A percentile compares a stretch with the other conserved stretches of the same genome.
Conservation (phyloP, 2,113 vertebrate genomes). For the Eclectus roratus region DNA sequence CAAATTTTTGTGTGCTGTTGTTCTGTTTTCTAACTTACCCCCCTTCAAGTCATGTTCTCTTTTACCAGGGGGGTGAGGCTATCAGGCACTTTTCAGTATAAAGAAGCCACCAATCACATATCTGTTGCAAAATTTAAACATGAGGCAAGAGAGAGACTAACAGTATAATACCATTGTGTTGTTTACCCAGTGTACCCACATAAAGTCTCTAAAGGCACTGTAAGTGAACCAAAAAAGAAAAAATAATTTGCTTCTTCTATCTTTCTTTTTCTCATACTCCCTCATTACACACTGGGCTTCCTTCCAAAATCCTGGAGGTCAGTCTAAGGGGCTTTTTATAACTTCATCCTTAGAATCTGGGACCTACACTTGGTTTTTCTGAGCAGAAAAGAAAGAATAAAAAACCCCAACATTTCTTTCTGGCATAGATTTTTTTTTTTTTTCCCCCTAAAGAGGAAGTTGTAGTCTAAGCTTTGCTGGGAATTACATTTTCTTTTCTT, state of each 20-base stretch:
- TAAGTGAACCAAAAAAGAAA: background rate
- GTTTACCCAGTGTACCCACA: constrained; percentile 7
- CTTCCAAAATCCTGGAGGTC: background rate
- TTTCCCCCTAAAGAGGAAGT: background rate
- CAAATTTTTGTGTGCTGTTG: constrained; percentile 2
- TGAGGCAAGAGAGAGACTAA: constrained; percentile 25
- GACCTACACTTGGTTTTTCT: background rate
- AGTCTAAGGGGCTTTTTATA: background rate
- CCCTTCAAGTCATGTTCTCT: constrained; percentile 13
- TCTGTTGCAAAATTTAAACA: constrained; percentile 60
- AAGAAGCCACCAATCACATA: constrained; percentile 48
- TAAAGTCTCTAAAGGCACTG: constrained; percentile 25
- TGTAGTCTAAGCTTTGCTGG: background rate
- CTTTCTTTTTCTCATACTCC: constrained; percentile 25
- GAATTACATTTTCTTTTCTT: background rate
- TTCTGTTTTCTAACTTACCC: constrained; percentile 13
- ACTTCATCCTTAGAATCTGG: background rate
- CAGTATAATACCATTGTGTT: constrained; percentile 29
- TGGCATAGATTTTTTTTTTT: background rate
- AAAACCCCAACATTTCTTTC: rapidly evolving
- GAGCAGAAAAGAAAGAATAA: background rate
- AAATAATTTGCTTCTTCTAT: background rate
- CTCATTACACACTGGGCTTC: constrained; percentile 1
- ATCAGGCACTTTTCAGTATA: constrained; percentile 33
- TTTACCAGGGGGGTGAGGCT: constrained; percentile 17